Conservation (phyloP, 2,888 invertebrate genomes). For the Germaria angustata region DNA sequence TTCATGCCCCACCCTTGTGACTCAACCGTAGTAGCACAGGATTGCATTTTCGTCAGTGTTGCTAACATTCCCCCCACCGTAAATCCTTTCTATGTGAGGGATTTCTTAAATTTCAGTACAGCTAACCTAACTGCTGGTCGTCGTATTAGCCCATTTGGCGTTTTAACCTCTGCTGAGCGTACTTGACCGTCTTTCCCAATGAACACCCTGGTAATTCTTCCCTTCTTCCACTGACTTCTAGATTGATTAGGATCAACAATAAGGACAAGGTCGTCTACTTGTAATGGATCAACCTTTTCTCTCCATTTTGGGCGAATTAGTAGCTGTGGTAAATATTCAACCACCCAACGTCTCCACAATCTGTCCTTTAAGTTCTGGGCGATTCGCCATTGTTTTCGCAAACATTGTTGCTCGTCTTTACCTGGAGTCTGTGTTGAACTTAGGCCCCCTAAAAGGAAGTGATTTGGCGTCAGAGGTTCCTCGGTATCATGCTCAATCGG, state of each 20-base stretch:
- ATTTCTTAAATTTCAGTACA: constrained; percentile 42
- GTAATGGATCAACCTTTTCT: constrained; percentile 8
- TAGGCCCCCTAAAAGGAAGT: too few species aligned
- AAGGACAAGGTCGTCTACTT: constrained; percentile 31
- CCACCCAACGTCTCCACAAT: background rate
- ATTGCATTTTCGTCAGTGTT: too few species aligned
- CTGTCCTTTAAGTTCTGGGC: too few species aligned
- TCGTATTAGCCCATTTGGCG: constrained; percentile 24
- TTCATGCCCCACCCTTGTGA: too few species aligned
- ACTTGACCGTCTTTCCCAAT: constrained; percentile 5
- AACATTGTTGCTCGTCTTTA: constrained; percentile 16
- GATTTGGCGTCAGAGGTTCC: constrained; percentile 60
- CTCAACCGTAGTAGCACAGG: too few species aligned
- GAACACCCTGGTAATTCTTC: constrained; percentile 19
- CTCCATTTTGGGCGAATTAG: constrained; percentile 52
- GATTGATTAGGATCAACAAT: constrained; percentile 33
- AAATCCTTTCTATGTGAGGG: constrained; percentile 22
- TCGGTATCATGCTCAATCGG: constrained; percentile 45
- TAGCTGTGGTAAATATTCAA: too few species aligned
- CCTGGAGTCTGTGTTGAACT: constrained; percentile 41
- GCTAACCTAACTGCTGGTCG: constrained; percentile 45
- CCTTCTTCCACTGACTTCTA: constrained; percentile 31
- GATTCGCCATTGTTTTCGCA: constrained; percentile 51
- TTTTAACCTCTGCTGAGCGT: constrained; percentile 41
- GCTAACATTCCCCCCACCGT: constrained; percentile 11